Base-by-base conservation (phyloP, 2,113 vertebrate species). In the Pitta sordida region DNA sequence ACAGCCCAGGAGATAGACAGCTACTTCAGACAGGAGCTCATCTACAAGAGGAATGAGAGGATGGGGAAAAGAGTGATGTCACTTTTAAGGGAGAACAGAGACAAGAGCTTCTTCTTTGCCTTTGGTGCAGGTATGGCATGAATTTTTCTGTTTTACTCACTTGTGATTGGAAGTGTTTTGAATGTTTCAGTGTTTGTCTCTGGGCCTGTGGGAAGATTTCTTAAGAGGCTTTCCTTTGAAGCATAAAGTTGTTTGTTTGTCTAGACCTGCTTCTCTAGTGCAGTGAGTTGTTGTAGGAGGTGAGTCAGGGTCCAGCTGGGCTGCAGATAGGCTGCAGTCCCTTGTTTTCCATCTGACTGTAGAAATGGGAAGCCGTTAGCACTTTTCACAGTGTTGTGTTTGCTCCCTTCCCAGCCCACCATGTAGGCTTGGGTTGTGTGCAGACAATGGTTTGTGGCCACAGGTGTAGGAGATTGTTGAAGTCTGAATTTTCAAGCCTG, bases 1-100 rank as follows among this genome's bases (percentile, higher is more conserved):
- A 99, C 98, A 0, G 99, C 99, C 49, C 98, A 98, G 97, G 98
- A 99, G 97, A 99, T 99, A 27, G 99, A 99, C 97, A 99, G 98
- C 97, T 99, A 99, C 98, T 99, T 99, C 97, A 98, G 99, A 53
- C 99, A 98, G 96, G 99, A 99, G 93, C 99, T 99, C 94, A 99
- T 99, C 98, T 99, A 99, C 98, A 99, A 99, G 96, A 98, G 99
- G 84, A 99, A 99, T 2, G 99, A 99, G 96, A 98, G 99, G 75
- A 99, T 99, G 99, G 99, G 99, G 5, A 98, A 94, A 81, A 98
- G 99, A 14, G 99, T 99, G 93, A 99, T 99, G 76, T 91, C 98
- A 0, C 98, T 99, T 63, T 91, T 99, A 93, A 98, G 97, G 93
- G 98, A 98, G 74, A 99, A 98, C 12, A 97, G 98, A 34, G 97